Percentiles rank a stretch among this genome's conserved stretches.
These are phyloP conservation scores for Gobiocypris rarus DNA, from an alignment of 2,113 vertebrate genomes.

Conservation along the genomic window DNA sequence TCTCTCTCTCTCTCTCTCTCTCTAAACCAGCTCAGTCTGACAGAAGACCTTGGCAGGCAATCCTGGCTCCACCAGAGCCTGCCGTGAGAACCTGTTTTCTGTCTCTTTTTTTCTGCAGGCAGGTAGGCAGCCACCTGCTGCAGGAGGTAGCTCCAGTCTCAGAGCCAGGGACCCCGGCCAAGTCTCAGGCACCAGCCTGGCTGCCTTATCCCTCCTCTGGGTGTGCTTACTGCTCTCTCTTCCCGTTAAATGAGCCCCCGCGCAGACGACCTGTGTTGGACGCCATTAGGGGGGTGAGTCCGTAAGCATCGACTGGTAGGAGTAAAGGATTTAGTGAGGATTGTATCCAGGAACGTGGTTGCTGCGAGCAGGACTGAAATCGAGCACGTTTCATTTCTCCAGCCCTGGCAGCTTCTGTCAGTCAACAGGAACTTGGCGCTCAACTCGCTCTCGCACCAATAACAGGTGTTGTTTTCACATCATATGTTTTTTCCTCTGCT, in stretches of 20 bases:
- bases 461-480: slow-evolving; percentile 61
- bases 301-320: background rate
- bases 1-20: slow-evolving; percentile 40
- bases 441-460: slow-evolving; percentile 50
- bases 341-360: background rate
- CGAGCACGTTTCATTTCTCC: slow-evolving; percentile 39
- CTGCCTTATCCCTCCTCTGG: slow-evolving; percentile 39
- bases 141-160: slow-evolving; percentile 22
- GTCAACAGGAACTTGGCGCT: slow-evolving; percentile 59
- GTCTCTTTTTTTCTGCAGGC: slow-evolving; percentile 46
- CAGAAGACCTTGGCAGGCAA: slow-evolving; percentile 53
- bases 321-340: slow-evolving; percentile 12
- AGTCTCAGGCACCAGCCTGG: slow-evolving; percentile 43
- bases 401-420: slow-evolving; percentile 52
- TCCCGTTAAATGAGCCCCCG: slow-evolving; percentile 44
- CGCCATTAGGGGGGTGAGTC: slow-evolving; percentile 15
- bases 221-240: slow-evolving; percentile 32
- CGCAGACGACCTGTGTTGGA: slow-evolving; percentile 42
- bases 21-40: slow-evolving; percentile 43
- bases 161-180: slow-evolving; percentile 51
- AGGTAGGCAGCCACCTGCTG: slow-evolving; percentile 59
- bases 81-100: slow-evolving; percentile 55
- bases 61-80: slow-evolving; percentile 59
- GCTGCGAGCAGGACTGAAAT: slow-evolving; percentile 30
- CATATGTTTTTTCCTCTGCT: slow-evolving; percentile 54